Percentiles rank a stretch among this genome's conserved stretches.
phyloP scores from a whole-genome alignment of 2,113 vertebrate genomes.

The Spea bombifrons region DNA sequence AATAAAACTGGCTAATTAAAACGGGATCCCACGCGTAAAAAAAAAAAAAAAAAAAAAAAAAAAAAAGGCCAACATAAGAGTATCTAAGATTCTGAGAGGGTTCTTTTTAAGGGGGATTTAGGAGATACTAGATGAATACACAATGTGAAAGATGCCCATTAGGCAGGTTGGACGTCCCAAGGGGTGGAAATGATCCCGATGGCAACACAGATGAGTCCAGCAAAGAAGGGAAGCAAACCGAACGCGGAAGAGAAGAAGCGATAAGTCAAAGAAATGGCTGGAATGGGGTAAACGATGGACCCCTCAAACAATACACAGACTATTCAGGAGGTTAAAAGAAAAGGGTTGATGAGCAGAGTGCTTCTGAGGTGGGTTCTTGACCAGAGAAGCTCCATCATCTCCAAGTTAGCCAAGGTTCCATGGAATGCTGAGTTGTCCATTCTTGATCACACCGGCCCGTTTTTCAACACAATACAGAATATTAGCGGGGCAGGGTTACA shows the following conservation, averaged over 20 bases:
- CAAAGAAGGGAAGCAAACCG: conserved; percentile 4
- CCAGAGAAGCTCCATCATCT: too few relatives aligned
- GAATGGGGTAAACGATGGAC: neutral
- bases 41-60: neutral
- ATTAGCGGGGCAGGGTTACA: too few relatives aligned
- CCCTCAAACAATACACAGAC: too few relatives aligned
- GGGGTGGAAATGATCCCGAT: conserved; percentile 8
- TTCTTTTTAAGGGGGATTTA: neutral
- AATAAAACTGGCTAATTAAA: neutral
- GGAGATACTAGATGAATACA: conserved; percentile 2
- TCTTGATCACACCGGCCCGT: too few relatives aligned
- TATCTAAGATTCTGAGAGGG: too few relatives aligned
- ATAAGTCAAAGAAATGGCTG: neutral
- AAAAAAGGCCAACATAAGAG: too few relatives aligned
- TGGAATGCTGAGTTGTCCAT: too few relatives aligned
- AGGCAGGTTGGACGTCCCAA: conserved; percentile 9
- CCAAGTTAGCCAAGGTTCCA: too few relatives aligned
- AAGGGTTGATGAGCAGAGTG: neutral
- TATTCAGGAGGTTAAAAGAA: too few relatives aligned
- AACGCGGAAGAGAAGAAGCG: neutral
- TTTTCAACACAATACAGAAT: too few relatives aligned
- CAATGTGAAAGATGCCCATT: conserved; percentile 15
- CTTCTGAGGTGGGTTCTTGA: too few relatives aligned
- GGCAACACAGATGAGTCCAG: conserved; percentile 30
- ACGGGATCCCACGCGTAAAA: neutral